phyloP scores from a whole-genome alignment of 2,797 vertebrate genomes.

The Valencia hispanica region DNA sequence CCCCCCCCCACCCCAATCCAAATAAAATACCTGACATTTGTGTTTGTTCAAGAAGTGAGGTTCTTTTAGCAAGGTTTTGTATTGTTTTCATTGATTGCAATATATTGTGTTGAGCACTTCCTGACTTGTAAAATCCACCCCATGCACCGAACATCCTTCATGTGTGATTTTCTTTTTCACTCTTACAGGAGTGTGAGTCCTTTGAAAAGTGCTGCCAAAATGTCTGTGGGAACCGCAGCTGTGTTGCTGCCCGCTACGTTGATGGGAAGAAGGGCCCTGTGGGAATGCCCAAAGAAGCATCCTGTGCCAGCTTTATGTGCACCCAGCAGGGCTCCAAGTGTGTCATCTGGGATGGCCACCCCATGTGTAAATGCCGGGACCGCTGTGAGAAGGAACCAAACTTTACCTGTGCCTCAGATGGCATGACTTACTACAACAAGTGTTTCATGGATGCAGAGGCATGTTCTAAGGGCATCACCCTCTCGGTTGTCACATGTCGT shows the following conservation, averaged over 20 bases:
- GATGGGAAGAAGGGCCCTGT: slow-evolving; percentile 89
- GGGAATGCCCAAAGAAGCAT: slow-evolving; percentile 90
- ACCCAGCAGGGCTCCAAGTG: slow-evolving; percentile 96
- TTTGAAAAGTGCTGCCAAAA: slow-evolving; percentile 98
- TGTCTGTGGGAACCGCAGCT: slow-evolving; percentile 94
- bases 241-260: slow-evolving; percentile 92
- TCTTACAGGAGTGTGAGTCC: slow-evolving; percentile 94
- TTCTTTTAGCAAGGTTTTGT: background rate
- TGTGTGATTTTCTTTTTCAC: slow-evolving; percentile 63
- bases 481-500: slow-evolving; percentile 89
- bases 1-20: too few species aligned
- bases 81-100: background rate
- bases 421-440: slow-evolving; percentile 98
- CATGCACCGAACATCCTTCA: background rate
- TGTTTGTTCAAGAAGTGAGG: background rate
- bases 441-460: slow-evolving; percentile 99
- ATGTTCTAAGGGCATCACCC: slow-evolving; percentile 90
- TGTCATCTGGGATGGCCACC: slow-evolving; percentile 96
- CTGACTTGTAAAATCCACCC: slow-evolving; percentile 3
- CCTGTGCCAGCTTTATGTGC: slow-evolving; percentile 93
- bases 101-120: background rate
- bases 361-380: slow-evolving; percentile 94
- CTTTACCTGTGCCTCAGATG: slow-evolving; percentile 96
- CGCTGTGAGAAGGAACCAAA: slow-evolving; percentile 95
- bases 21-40: background rate